Conservation (phyloP, 2,888 invertebrate genomes). For the Strigamia crassipes region DNA sequence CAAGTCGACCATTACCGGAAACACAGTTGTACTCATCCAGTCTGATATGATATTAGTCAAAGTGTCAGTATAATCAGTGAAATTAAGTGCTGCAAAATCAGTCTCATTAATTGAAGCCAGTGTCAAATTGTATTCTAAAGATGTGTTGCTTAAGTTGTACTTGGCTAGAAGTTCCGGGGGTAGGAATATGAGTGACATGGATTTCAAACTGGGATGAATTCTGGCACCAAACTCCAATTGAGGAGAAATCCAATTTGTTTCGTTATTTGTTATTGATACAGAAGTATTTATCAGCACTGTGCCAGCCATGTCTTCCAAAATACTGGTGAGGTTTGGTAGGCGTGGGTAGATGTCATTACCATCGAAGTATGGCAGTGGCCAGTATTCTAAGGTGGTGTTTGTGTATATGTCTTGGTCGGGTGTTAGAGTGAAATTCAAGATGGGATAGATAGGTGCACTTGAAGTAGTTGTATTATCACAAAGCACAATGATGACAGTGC, state of each 20-base stretch:
- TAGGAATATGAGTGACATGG: slow-evolving; percentile 44
- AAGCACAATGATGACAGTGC: background rate
- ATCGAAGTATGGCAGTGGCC: background rate
- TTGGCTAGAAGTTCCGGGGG: slow-evolving; percentile 46
- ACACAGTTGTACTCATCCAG: background rate
- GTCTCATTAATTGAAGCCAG: background rate
- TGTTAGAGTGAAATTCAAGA: background rate
- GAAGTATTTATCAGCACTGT: background rate
- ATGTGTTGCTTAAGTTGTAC: slow-evolving; percentile 28
- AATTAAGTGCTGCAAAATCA: slow-evolving; percentile 19
- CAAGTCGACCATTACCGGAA: background rate
- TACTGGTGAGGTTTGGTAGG: background rate
- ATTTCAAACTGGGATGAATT: slow-evolving; percentile 35
- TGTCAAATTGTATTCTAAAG: background rate
- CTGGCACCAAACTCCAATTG: background rate
- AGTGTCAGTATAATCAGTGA: slow-evolving; percentile 6
- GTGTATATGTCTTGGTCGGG: background rate
- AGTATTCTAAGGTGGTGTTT: background rate
- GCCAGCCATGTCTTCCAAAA: background rate
- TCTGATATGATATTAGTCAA: background rate
- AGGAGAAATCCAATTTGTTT: background rate
- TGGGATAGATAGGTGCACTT: background rate
- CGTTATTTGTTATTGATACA: slow-evolving; percentile 7
- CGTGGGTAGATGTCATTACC: background rate
- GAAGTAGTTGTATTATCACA: background rate